Evolutionary conservation across 2,113 vertebrate genomes (phyloP), one percentile per base, ranked within the genome.

Genomic region (Cinclus cinclus): DNA sequence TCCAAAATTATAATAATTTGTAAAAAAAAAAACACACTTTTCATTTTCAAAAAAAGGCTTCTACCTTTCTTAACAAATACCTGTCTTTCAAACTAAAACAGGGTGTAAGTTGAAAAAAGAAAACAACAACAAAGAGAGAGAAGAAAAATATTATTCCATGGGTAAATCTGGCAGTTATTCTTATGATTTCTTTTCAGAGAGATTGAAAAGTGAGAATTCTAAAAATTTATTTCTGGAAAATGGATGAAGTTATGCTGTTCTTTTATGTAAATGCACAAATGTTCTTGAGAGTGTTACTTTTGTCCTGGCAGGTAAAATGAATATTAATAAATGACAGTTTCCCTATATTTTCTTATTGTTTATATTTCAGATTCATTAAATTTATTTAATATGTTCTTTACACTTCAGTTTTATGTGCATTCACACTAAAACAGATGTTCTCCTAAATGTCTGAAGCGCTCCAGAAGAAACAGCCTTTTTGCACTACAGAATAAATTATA

Each of bases 401-500:
- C 15, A 55, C 12, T 92, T 90, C 46, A 17, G 10, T 35, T 75
- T 87, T 89, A 35, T 10, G 8, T 82, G 22, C 53, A n/a, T 81
- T 89, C 44, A 60, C 50, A 35, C 1, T 31, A 85, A 85, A 74
- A 56, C 22, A 63, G 24, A 56, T 56, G 20, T 64, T 89, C 67
- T 89, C 33, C 52, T 76, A 42, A 70, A 25, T 8, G 5, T 92
- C 98, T 97, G 97, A 68, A 98, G 95, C 92, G 85, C 87, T 20
- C 69, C 85, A 19, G 64, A 90, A n/a, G 86, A 97, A 37, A 97
- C 92, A 18, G 93, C 85, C 9, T 86, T 98, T 81, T 96, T 98
- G 70, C 67, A 79, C 58, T 96, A 97, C 74, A 98, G 97, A 98
- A 44, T 97, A 97, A 35, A 95, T 96, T n/a, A 96, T 97, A 64